A percentile compares a stretch with the other conserved stretches of the same genome.
Conservation (phyloP, 2,797 vertebrate species). For the Meda fulgida region DNA sequence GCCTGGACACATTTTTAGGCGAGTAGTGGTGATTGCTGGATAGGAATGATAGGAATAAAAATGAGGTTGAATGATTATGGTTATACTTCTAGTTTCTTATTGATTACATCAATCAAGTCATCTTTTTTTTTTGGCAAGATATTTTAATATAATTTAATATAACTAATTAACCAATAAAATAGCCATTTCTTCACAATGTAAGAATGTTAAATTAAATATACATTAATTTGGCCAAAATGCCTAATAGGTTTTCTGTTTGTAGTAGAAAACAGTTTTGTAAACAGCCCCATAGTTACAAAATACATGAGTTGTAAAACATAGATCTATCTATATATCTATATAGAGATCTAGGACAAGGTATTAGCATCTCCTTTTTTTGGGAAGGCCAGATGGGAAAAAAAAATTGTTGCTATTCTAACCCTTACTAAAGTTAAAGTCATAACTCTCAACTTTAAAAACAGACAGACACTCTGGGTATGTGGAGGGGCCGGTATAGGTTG, state of each 20-base stretch:
- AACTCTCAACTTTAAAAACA: conserved; percentile 39
- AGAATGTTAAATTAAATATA: no score
- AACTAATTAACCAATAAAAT: neutral
- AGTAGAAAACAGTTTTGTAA: neutral
- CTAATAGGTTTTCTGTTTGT: no score
- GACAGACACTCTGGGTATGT: conserved; percentile 44
- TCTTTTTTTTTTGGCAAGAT: neutral
- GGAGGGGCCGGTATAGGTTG: conserved; percentile 36
- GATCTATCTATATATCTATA: no score
- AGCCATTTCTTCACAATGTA: neutral
- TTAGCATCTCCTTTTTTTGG: neutral
- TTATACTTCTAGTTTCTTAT: neutral
- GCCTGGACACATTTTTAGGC: neutral
- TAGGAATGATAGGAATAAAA: conserved; percentile 13
- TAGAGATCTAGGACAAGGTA: conserved; percentile 5
- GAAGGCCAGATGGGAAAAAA: conserved; percentile 9
- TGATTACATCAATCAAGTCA: neutral
- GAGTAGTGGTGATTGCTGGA: neutral
- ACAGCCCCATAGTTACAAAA: neutral
- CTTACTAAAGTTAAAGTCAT: conserved; percentile 37
- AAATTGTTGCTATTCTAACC: conserved; percentile 19
- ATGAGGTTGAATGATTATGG: neutral
- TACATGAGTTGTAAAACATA: neutral
- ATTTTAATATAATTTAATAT: neutral
- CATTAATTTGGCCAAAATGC: no score